Conservation (phyloP, 2,888 invertebrate genomes). For the Melinaea menophilus region DNA sequence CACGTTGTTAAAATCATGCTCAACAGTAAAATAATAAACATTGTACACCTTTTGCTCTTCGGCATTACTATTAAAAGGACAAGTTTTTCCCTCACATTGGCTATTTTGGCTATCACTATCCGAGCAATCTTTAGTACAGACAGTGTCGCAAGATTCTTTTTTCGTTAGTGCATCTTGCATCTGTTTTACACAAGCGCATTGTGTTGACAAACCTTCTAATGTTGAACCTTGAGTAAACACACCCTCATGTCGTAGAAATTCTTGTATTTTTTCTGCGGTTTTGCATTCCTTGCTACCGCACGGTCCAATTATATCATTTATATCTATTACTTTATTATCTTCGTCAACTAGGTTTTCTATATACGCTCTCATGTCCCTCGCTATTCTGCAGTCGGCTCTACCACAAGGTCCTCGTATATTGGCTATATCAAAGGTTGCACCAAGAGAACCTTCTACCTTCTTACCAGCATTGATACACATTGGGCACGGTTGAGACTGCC, state of each 20-base stretch:
- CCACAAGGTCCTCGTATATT: slow-evolving; percentile 71
- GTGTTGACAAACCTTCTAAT: slow-evolving; percentile 59
- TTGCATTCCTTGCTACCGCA: slow-evolving; percentile 68
- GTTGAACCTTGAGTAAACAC: slow-evolving; percentile 46
- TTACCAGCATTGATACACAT: slow-evolving; percentile 53
- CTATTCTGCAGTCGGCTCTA: slow-evolving; percentile 64
- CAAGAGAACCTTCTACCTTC: slow-evolving; percentile 35
- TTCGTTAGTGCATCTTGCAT: slow-evolving; percentile 54
- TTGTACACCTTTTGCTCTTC: slow-evolving; percentile 45
- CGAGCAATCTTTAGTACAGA: slow-evolving; percentile 54
- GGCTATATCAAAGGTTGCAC: slow-evolving; percentile 57
- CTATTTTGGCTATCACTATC: slow-evolving; percentile 44
- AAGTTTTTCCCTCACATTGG: slow-evolving; percentile 49
- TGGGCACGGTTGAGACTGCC: slow-evolving; percentile 56
- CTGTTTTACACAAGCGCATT: slow-evolving; percentile 61
- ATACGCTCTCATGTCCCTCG: slow-evolving; percentile 62
- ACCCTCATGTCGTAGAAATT: slow-evolving; percentile 63
- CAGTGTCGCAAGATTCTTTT: slow-evolving; percentile 46
- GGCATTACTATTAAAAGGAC: slow-evolving; percentile 45
- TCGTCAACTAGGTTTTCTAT: slow-evolving; percentile 64
- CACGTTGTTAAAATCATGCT: slow-evolving; percentile 50
- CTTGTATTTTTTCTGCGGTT: slow-evolving; percentile 58
- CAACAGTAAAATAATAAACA: slow-evolving; percentile 66
- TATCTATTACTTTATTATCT: slow-evolving; percentile 55
- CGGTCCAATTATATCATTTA: slow-evolving; percentile 61